Conservation (phyloP, 2,888 invertebrate genomes). For the Acrobasis suavella region DNA sequence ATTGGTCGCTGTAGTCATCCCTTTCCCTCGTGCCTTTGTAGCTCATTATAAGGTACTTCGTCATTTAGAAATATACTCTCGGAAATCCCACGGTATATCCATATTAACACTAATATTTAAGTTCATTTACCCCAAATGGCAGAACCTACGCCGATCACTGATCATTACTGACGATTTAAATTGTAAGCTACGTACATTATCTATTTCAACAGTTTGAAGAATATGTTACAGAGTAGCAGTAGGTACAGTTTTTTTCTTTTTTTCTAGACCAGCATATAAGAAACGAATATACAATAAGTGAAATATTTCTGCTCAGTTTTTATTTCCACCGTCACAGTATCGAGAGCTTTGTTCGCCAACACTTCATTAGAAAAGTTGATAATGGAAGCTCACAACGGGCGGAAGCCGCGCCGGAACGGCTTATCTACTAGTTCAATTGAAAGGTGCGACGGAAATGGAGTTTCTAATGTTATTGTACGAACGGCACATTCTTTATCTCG, state of each 20-base stretch:
- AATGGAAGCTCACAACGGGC: background rate
- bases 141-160: no score
- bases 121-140: no score
- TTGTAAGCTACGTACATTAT: no score
- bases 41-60: no score
- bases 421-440: slow-evolving; percentile 12
- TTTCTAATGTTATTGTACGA: slow-evolving; percentile 9
- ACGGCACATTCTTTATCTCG: background rate
- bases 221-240: no score
- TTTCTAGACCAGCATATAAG: background rate
- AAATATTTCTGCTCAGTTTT: background rate
- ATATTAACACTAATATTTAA: no score
- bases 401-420: background rate
- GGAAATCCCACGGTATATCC: no score
- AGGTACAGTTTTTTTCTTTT: background rate
- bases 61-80: no score
- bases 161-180: no score
- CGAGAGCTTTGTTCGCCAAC: slow-evolving; percentile 12
- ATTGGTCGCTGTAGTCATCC: no score
- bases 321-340: slow-evolving; percentile 2
- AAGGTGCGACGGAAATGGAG: slow-evolving; percentile 12
- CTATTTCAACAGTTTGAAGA: no score
- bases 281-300: background rate
- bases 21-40: no score
- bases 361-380: slow-evolving; percentile 20